Conservation (phyloP, 1,140 invertebrate genomes). For the Pseudomyrmex sp. region DNA sequence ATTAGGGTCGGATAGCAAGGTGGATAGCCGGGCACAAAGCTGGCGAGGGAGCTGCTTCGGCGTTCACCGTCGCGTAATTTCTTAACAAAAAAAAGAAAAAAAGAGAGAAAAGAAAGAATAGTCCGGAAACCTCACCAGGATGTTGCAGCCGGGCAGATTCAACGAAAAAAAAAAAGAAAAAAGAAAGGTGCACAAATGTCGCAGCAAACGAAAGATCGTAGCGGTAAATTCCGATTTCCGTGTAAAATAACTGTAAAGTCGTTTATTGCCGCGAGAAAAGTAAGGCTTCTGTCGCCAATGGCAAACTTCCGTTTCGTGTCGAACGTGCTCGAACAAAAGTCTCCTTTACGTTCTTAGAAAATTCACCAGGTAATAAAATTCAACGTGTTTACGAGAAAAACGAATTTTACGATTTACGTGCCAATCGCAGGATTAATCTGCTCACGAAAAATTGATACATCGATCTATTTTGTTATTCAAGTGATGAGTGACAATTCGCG, state of each 20-base stretch:
- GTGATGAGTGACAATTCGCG: neutral
- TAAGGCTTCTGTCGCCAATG: constrained; percentile 20
- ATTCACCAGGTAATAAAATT: constrained; percentile 4
- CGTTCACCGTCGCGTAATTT: constrained; percentile 18
- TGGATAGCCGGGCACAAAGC: constrained; percentile 55
- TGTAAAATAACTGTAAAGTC: constrained; percentile 50
- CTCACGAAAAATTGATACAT: constrained; percentile 11
- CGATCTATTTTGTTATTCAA: neutral
- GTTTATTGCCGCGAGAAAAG: constrained; percentile 11
- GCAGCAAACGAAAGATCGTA: constrained; percentile 20
- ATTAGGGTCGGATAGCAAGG: constrained; percentile 61
- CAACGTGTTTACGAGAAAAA: constrained; percentile 2
- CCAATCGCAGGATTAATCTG: neutral
- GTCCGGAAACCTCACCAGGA: neutral
- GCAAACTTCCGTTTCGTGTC: constrained; percentile 26
- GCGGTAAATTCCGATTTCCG: constrained; percentile 64
- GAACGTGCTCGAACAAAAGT: neutral
- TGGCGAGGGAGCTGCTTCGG: constrained; percentile 7
- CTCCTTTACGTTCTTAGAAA: constrained; percentile 27
- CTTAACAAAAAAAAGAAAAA: constrained; percentile 7
- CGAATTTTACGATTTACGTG: neutral
- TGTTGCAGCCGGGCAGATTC: neutral
- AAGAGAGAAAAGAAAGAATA: neutral
- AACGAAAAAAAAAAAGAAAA: constrained; percentile 2
- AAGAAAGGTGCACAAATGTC: neutral